A percentile compares a stretch with the other conserved stretches of the same genome.
Evolutionary conservation across 2,888 invertebrate genomes (phyloP).

Genomic region (Ectobius pallidus): DNA sequence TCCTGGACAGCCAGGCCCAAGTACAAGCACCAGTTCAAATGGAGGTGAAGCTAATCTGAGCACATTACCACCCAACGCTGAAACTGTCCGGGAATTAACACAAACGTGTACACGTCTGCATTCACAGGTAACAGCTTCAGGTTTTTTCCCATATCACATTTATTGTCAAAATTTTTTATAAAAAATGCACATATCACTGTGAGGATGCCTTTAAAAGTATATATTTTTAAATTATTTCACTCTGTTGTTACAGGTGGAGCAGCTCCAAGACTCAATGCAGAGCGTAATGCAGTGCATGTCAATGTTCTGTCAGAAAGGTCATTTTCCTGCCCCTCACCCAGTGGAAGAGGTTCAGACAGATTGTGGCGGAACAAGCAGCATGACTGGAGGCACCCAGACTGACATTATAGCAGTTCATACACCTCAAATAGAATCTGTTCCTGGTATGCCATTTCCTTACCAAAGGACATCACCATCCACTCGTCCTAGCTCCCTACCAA

Average conservation of each 20-base stretch:
- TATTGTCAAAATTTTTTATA: neutral
- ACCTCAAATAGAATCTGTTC: constrained; percentile 59
- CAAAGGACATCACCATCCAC: constrained; percentile 22
- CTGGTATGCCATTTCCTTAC: constrained; percentile 37
- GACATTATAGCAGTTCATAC: constrained; percentile 80
- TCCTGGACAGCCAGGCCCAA: constrained; percentile 46
- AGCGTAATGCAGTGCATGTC: constrained; percentile 76
- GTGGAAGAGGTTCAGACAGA: constrained; percentile 51
- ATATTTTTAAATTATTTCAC: too few species aligned
- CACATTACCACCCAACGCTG: constrained; percentile 57
- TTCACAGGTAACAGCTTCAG: constrained; percentile 74
- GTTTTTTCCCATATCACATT: neutral
- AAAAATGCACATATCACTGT: too few species aligned
- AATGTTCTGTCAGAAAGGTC: constrained; percentile 50
- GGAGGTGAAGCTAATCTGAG: constrained; percentile 49
- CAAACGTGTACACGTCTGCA: constrained; percentile 77
- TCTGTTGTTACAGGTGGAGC: constrained; percentile 71
- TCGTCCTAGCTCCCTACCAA: constrained; percentile 40
- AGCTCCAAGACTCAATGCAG: constrained; percentile 78
- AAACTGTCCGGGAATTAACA: constrained; percentile 73
- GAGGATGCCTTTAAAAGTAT: too few species aligned
- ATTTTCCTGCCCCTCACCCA: constrained; percentile 40
- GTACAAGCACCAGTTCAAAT: constrained; percentile 44
- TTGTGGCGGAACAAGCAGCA: constrained; percentile 55
- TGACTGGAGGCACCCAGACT: constrained; percentile 67